Conservation (phyloP, 2,888 invertebrate species). For the Drosophila kanekoi region DNA sequence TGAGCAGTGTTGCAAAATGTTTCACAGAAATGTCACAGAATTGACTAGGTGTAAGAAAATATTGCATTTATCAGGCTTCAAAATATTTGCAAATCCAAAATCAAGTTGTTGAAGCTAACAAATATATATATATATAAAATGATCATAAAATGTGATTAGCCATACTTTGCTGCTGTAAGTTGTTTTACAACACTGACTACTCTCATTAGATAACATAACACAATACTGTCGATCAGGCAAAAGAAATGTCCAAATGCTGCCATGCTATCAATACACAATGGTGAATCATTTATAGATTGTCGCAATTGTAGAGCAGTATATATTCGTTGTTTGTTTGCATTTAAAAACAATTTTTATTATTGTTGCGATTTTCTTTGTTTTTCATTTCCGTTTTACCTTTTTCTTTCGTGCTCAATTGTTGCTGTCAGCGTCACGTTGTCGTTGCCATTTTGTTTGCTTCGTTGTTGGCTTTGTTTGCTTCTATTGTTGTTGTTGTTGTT, state of each 20-base stretch:
- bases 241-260: neutral
- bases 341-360: neutral
- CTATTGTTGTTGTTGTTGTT: constrained; percentile 26
- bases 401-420: constrained; percentile 20
- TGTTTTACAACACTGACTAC: too few relatives aligned
- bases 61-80: too few relatives aligned
- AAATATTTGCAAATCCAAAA: too few relatives aligned
- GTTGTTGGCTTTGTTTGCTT: constrained; percentile 60
- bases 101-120: too few relatives aligned
- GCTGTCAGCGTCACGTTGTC: constrained; percentile 10
- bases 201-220: too few relatives aligned
- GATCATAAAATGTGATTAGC: too few relatives aligned
- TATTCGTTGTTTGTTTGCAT: constrained; percentile 11
- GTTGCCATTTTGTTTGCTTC: constrained; percentile 63
- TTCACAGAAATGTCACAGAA: too few relatives aligned
- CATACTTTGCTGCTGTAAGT: too few relatives aligned
- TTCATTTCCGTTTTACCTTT: neutral
- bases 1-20: too few relatives aligned
- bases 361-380: constrained; percentile 4
- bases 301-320: constrained; percentile 14
- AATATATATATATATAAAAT: too few relatives aligned
- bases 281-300: neutral
- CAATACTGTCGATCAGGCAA: neutral
- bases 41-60: too few relatives aligned
- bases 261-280: too few relatives aligned